A percentile compares a stretch with the other conserved stretches of the same genome.
Evolutionary conservation across 2,888 invertebrate species (phyloP).

Genomic region (Andrena praecox): DNA sequence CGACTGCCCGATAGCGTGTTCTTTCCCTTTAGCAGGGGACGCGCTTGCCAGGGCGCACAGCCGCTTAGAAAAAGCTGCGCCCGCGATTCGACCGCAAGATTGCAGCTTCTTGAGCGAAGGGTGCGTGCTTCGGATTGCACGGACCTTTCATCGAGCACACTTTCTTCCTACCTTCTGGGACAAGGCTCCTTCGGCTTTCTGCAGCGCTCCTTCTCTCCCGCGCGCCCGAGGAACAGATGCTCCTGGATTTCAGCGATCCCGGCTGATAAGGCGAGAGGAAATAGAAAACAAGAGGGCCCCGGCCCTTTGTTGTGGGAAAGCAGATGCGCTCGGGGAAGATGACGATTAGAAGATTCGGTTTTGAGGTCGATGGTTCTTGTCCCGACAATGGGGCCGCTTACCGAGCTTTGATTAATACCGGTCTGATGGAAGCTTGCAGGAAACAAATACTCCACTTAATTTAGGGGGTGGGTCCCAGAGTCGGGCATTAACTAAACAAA

Average conservation of each 20-base stretch:
- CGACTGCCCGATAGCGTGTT: conserved; percentile 51
- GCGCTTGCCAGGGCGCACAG: conserved; percentile 39
- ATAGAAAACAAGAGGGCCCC: conserved; percentile 58
- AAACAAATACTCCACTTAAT: too few relatives aligned
- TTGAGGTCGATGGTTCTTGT: background rate
- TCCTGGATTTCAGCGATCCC: conserved; percentile 66
- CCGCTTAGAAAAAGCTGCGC: conserved; percentile 44
- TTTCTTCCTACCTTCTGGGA: conserved; percentile 4
- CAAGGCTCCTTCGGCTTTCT: conserved; percentile 37
- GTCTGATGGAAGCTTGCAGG: too few relatives aligned
- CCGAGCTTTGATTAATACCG: too few relatives aligned
- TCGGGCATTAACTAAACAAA: too few relatives aligned
- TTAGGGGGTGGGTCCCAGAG: too few relatives aligned
- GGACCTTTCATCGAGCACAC: conserved; percentile 21
- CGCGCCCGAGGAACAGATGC: conserved; percentile 64
- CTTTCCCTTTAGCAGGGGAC: conserved; percentile 26
- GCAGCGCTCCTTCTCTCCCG: conserved; percentile 9
- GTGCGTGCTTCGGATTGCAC: conserved; percentile 65
- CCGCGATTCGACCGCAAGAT: conserved; percentile 70
- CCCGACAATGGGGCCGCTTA: background rate
- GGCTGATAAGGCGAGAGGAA: conserved; percentile 62
- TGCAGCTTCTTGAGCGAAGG: conserved; percentile 63
- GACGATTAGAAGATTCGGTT: conserved; percentile 39
- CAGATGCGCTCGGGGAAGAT: conserved; percentile 44
- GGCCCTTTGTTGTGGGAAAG: conserved; percentile 42